Conservation (phyloP, 2,113 vertebrate genomes). For the Antechinus flavipes region DNA sequence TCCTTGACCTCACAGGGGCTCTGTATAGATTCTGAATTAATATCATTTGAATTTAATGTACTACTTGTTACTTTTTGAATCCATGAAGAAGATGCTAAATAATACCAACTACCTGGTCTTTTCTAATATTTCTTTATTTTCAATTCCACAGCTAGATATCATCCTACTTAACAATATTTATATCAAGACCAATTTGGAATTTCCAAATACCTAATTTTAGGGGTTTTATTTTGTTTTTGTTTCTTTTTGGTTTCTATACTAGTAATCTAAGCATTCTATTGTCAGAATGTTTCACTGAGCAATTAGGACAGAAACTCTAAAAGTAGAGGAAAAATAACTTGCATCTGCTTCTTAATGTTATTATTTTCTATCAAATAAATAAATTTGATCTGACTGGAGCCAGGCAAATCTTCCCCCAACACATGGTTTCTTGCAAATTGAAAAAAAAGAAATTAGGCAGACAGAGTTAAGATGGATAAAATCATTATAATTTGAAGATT, state of each 20-base stretch:
- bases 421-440: conserved; percentile 66
- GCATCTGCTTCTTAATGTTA: conserved; percentile 76
- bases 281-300: conserved; percentile 47
- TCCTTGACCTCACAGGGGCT: conserved; percentile 31
- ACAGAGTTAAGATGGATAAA: conserved; percentile 56
- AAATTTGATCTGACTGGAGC: conserved; percentile 78
- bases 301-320: conserved; percentile 68
- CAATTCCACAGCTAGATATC: background rate
- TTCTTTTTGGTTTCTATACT: background rate
- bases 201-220: conserved; percentile 65
- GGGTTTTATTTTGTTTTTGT: background rate
- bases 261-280: conserved; percentile 53
- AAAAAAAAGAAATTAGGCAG: conserved; percentile 57
- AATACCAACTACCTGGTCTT: background rate
- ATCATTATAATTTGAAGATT: conserved; percentile 22
- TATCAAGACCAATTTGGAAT: conserved; percentile 57
- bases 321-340: conserved; percentile 73
- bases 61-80: conserved; percentile 58
- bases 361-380: conserved; percentile 82
- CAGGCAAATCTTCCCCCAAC: conserved; percentile 73
- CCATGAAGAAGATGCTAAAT: conserved; percentile 52
- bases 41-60: conserved; percentile 45
- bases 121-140: conserved; percentile 50
- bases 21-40: conserved; percentile 68
- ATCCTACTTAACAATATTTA: conserved; percentile 17